Base-by-base conservation (phyloP, 2,888 invertebrate genomes). In the Amiota communis region DNA sequence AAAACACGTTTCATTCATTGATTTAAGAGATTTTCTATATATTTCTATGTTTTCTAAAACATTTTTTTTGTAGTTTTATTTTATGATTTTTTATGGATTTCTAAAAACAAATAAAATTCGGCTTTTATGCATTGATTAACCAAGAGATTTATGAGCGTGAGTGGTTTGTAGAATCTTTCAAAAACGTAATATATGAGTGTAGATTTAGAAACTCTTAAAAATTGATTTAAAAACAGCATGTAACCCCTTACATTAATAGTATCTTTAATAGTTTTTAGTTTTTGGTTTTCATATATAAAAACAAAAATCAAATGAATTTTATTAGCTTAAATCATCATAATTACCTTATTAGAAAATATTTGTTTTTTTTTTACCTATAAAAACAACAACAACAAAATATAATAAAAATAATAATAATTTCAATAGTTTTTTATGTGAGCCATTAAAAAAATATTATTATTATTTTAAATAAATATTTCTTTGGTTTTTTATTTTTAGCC, bases 1-100 rank as follows among this genome's bases (percentile, higher is more conserved):
- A 20, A 84, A 83, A 86, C 86, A 73, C 72, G 82, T 83, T 83
- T 80, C 74, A 70, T 74, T 79, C 47, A 73, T 81, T 80, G 81
- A 82, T 82, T 79, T 79, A 78, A 72, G 70, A 81, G 75, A 80
- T 85, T 80, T 79, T 51, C 53, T 51, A 0, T 51, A n/a, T 0
- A 8, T 8, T 51, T 12, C 13, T 51, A n/a, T 12, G 53, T 51
- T n/a, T 51, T n/a, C n/a, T 80, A 77, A 72, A 70, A 80, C 76
- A 81, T 85, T 80, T 80, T 77, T 83, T 4, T 36, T 36, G 77
- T 51, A 46, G 15, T 46, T 71, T 57, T 57, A 70, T 57, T 70
- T 70, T 47, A 15, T 47, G 59, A 72, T 17, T 65, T 47, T 75
- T 82, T 77, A 85, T 77, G 67, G 76, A 13, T 47, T 17, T n/a